Evolutionary conservation across 2,797 vertebrate species (phyloP), one percentile per base, ranked within the genome.

Genomic region (Esox masquinongy): DNA sequence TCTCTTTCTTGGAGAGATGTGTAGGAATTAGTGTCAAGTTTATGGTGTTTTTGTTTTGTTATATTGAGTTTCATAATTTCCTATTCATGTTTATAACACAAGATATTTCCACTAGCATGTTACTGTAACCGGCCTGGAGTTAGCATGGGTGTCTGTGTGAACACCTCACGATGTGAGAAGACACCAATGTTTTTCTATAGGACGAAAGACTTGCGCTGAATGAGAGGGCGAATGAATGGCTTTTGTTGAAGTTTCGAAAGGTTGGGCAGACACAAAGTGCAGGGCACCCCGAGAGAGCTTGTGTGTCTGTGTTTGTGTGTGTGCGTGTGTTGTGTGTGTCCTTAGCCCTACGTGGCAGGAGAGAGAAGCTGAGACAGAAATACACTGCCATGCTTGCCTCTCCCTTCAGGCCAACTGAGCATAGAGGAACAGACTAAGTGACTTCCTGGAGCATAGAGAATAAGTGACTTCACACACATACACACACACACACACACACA

Each of bases 201-300:
- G 82, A 86, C 86, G 87, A 47, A 34, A 56, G 84, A 79, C 85
- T 85, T 79, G 85, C 0, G 87, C 80, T 87, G 87, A 47, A 49
- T 56, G 87, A 31, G 47, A 68, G 80, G 85, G 1, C 86, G 87
- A 83, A 90, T 89, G 87, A 92, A 90, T 85, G 81, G 87, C 87
- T 89, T 91, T 92, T 91, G 90, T 91, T 91, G 79, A 82, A 90
- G 82, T 84, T 77, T 89, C 76, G 80, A 82, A 47, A 89, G 84
- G 83, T 86, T 87, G 80, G 81, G 83, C 80, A 91, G 86, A 89
- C 80, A 91, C 87, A 90, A 88, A 92, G 84, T 85, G 84, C 82
- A 83, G 56, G 66, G 72, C 43, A 39, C 70, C 5, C 12, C 26
- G 66, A 68, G 78, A 75, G 74, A 61, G 74, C 43, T 47, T 75